A percentile compares a stretch with the other conserved stretches of the same genome.
Evolutionary conservation across 2,113 vertebrate species (phyloP).

Genomic region (Benitochromis conjunctus): DNA sequence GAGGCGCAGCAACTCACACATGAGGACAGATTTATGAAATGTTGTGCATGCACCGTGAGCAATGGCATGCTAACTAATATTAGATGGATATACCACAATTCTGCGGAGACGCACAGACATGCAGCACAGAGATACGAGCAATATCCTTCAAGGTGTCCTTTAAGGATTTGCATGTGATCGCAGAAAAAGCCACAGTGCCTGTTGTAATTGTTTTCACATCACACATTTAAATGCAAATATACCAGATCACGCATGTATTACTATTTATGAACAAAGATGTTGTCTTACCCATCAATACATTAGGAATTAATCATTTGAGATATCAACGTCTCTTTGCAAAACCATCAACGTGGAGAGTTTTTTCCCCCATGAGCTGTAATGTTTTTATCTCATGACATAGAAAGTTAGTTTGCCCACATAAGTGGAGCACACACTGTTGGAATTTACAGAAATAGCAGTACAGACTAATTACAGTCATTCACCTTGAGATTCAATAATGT

Average conservation of each 20-base stretch:
- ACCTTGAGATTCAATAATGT: background rate
- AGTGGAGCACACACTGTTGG: background rate
- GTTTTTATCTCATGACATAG: background rate
- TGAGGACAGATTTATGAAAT: slow-evolving; percentile 54
- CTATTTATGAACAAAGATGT: background rate
- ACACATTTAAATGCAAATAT: background rate
- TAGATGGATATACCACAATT: slow-evolving; percentile 33
- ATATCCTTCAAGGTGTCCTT: slow-evolving; percentile 56
- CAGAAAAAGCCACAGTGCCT: background rate
- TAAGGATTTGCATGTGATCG: background rate
- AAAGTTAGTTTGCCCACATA: background rate
- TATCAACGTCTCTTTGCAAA: background rate
- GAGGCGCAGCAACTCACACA: background rate
- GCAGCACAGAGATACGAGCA: slow-evolving; percentile 21
- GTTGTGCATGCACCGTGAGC: slow-evolving; percentile 33
- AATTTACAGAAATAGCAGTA: background rate
- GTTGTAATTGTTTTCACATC: background rate
- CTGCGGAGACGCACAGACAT: slow-evolving; percentile 5
- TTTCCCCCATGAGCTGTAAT: background rate
- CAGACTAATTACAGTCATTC: background rate
- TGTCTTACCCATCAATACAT: background rate
- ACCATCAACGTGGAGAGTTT: background rate
- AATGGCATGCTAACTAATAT: slow-evolving; percentile 30
- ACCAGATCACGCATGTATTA: background rate
- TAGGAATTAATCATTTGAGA: background rate